Conservation (phyloP, 1,140 invertebrate species). For the Tetramorium simillimum region DNA sequence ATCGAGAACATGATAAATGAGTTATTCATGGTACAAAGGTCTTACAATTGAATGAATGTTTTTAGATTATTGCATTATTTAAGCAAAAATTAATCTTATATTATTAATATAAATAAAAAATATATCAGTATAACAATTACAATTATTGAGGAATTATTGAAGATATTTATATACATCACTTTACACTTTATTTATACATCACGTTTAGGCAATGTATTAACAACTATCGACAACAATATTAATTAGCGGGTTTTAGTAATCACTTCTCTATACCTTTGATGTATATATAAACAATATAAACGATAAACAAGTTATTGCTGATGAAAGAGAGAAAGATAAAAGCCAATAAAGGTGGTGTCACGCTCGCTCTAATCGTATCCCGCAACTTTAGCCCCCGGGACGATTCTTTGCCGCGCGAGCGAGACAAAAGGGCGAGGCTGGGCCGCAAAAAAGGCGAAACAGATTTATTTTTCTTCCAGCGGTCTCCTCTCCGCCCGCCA, state of each 20-base stretch:
- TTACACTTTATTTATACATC: background rate
- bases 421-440: slow-evolving; percentile 59
- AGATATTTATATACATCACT: background rate
- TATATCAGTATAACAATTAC: background rate
- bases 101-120: background rate
- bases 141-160: background rate
- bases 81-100: background rate
- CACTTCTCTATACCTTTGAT: background rate
- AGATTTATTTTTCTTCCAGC: slow-evolving; percentile 72
- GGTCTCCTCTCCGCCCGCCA: slow-evolving; percentile 48
- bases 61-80: background rate
- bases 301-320: background rate
- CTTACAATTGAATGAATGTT: background rate
- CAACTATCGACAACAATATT: background rate
- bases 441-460: slow-evolving; percentile 64
- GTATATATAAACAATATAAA: background rate
- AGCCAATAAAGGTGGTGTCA: slow-evolving; percentile 35
- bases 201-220: background rate
- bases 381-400: slow-evolving; percentile 55
- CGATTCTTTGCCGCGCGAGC: slow-evolving; percentile 50
- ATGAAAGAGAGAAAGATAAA: slow-evolving; percentile 19
- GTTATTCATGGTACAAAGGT: background rate
- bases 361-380: slow-evolving; percentile 67
- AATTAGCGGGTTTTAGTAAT: background rate
- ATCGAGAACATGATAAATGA: background rate